A percentile compares a stretch with the other conserved stretches of the same genome.
phyloP scores from a whole-genome alignment of 2,113 vertebrate species.

The Lichenostomus cassidix region DNA sequence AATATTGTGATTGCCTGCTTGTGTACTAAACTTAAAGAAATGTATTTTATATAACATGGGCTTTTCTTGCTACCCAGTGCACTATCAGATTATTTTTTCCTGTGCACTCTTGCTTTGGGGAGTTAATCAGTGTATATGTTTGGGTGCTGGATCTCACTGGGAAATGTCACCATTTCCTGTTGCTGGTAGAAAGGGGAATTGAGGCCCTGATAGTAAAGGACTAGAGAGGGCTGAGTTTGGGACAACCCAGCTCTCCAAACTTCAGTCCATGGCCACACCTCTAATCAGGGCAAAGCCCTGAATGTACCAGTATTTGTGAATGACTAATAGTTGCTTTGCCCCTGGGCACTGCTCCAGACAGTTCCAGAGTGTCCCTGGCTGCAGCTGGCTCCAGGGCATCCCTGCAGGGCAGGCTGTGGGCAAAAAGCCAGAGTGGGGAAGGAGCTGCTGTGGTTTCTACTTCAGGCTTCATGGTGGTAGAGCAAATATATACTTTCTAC shows the following conservation, averaged over 20 bases:
- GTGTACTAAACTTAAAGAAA: neutral
- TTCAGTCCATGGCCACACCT: fast-evolving
- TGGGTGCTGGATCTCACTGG: neutral
- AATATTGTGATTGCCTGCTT: neutral
- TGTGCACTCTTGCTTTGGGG: neutral
- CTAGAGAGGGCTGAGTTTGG: neutral
- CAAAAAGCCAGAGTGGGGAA: neutral
- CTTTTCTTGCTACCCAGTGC: neutral
- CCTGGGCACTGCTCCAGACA: neutral
- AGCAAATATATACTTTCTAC: neutral
- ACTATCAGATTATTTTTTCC: neutral
- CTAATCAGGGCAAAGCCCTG: neutral
- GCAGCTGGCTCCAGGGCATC: neutral
- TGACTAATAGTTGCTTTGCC: neutral
- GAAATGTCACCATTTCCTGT: neutral
- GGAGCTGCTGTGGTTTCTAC: neutral
- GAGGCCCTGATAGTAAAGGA: neutral
- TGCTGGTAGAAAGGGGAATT: neutral
- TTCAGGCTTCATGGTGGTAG: neutral
- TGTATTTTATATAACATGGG: neutral
- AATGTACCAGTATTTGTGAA: neutral
- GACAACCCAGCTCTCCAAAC: neutral
- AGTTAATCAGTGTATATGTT: neutral
- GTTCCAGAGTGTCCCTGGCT: neutral
- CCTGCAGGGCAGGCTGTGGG: neutral